These are phyloP conservation scores for Struthidea cinerea DNA, from an alignment of 2,113 vertebrate genomes.

Conservation along the genomic window DNA sequence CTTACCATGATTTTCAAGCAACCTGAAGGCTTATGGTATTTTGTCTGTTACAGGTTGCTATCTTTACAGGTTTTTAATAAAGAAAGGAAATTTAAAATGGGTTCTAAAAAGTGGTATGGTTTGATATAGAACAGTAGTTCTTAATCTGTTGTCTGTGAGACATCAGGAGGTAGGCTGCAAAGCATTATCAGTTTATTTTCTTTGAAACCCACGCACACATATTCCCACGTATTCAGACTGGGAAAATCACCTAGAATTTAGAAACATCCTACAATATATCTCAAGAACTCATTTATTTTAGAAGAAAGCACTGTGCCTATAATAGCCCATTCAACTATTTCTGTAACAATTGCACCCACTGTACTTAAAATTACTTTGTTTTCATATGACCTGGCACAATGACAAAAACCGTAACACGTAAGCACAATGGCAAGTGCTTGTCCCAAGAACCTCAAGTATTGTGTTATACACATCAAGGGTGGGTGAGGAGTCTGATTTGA, in stretches of 20 bases:
- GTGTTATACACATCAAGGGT: not conserved
- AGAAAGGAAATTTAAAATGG: not conserved
- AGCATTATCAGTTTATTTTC: slow-evolving; percentile 1
- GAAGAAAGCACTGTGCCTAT: not conserved
- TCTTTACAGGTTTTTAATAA: not conserved
- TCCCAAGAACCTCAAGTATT: not conserved
- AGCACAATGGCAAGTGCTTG: not conserved
- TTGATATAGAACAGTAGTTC: not conserved
- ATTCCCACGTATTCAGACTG: not conserved
- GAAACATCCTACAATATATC: not conserved
- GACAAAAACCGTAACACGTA: not conserved
- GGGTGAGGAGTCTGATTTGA: not conserved
- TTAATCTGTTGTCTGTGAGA: not conserved
- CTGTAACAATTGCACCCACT: not conserved
- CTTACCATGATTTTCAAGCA: not conserved
- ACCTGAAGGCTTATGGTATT: not conserved
- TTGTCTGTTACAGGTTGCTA: not conserved
- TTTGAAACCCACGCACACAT: not conserved
- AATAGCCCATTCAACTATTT: slow-evolving; percentile 9
- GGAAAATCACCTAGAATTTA: not conserved
- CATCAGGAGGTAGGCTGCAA: not conserved
- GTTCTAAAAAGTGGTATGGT: not conserved
- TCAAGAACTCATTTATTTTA: not conserved
- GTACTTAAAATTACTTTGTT: slow-evolving; percentile 11
- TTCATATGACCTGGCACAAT: not conserved